Evolutionary conservation across 1,140 invertebrate species (phyloP).

Genomic region (Scaptodrosophila lebanonensis): DNA sequence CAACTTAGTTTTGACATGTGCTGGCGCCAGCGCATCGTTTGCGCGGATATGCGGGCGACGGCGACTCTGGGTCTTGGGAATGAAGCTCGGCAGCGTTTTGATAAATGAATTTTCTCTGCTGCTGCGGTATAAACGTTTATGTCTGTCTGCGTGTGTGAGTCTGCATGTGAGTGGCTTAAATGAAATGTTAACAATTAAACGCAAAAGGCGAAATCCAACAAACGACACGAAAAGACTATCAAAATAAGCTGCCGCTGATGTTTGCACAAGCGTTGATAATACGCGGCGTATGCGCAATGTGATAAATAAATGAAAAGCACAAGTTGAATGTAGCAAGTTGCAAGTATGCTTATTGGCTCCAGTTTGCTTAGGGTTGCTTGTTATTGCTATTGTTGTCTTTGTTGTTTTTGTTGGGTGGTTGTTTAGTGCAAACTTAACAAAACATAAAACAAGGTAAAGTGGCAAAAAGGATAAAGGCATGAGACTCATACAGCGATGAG

Average conservation of each 20-base stretch:
- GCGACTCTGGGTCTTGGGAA: too few species aligned
- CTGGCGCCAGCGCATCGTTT: constrained; percentile 61
- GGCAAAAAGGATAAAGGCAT: constrained; percentile 48
- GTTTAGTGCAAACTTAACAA: constrained; percentile 63
- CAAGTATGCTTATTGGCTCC: neutral
- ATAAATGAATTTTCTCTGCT: constrained; percentile 64
- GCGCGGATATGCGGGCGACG: constrained; percentile 61
- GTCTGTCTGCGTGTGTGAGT: constrained; percentile 1
- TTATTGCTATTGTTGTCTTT: constrained; percentile 26
- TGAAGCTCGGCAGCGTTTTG: constrained; percentile 52
- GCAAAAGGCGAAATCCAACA: constrained; percentile 52
- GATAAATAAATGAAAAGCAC: constrained; percentile 38
- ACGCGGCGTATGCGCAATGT: constrained; percentile 60
- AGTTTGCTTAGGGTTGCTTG: constrained; percentile 33
- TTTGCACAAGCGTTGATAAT: constrained; percentile 26
- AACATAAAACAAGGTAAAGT: constrained; percentile 32
- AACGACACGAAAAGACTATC: constrained; percentile 68
- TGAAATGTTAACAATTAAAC: constrained; percentile 75
- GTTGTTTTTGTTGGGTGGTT: constrained; percentile 25
- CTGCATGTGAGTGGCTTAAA: constrained; percentile 49
- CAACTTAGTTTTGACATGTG: constrained; percentile 55
- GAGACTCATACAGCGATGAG: constrained; percentile 5
- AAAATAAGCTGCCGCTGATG: constrained; percentile 39
- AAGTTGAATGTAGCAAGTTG: too few species aligned
- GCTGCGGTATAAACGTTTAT: neutral